Percentiles rank a stretch among this genome's conserved stretches.
Conservation (phyloP, 1,140 invertebrate species). For the Pseudachorutes palmiensis region DNA sequence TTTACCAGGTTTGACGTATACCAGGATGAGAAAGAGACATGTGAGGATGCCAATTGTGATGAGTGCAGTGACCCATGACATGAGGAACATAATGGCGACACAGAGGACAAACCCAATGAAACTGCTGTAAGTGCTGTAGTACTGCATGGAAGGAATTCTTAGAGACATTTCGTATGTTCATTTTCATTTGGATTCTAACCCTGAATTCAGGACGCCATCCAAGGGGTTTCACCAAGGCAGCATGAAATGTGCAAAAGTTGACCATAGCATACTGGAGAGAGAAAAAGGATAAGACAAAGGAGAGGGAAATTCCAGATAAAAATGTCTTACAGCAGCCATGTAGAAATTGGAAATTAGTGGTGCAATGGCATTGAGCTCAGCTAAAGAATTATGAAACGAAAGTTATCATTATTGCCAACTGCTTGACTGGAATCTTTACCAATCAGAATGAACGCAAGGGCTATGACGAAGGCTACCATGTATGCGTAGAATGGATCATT, state of each 20-base stretch:
- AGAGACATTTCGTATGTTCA: not conserved
- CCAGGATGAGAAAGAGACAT: conserved; percentile 48
- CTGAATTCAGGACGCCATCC: conserved; percentile 80
- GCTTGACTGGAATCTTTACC: conserved; percentile 1
- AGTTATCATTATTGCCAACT: not conserved
- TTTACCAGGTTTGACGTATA: conserved; percentile 40
- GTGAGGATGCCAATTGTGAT: conserved; percentile 49
- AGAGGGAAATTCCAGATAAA: conserved; percentile 62
- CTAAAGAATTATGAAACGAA: conserved; percentile 44
- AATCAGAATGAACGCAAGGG: conserved; percentile 56
- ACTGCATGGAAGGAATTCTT: conserved; percentile 39
- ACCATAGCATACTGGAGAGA: conserved; percentile 15
- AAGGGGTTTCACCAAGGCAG: conserved; percentile 44
- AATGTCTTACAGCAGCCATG: conserved; percentile 59
- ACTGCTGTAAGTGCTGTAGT: conserved; percentile 51
- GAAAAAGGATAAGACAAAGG: too few relatives aligned
- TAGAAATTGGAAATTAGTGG: conserved; percentile 98
- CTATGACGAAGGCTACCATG: conserved; percentile 81
- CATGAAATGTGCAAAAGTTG: conserved; percentile 52
- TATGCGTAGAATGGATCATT: conserved; percentile 89
- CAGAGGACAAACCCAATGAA: conserved; percentile 49
- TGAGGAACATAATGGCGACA: conserved; percentile 84
- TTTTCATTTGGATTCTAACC: conserved; percentile 46
- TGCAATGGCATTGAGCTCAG: conserved; percentile 84
- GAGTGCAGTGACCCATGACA: conserved; percentile 63